These are phyloP conservation scores for Orchesellides sinensis DNA, from an alignment of 2,888 invertebrate species.

Conservation along the genomic window DNA sequence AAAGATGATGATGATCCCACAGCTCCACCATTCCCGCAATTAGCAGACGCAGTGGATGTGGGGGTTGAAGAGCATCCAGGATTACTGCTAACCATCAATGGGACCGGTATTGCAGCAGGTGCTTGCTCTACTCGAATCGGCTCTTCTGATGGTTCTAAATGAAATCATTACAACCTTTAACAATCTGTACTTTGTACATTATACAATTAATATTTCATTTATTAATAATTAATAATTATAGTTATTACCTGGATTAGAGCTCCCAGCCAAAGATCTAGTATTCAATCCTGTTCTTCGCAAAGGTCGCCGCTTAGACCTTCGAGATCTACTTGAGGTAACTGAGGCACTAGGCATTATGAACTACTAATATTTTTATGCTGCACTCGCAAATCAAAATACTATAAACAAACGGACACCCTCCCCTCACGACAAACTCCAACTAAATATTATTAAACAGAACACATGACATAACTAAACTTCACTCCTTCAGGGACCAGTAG, in stretches of 20 bases:
- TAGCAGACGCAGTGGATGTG: slow-evolving; percentile 25
- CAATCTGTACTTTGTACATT: too few relatives aligned
- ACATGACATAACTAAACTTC: neutral
- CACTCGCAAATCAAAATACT: neutral
- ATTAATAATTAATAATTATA: neutral
- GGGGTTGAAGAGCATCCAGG: slow-evolving; percentile 64
- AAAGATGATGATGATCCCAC: slow-evolving; percentile 74
- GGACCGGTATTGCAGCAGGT: slow-evolving; percentile 67
- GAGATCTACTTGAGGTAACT: slow-evolving; percentile 93
- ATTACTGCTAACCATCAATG: slow-evolving; percentile 70
- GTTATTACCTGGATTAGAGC: slow-evolving; percentile 63
- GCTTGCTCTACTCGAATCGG: slow-evolving; percentile 67
- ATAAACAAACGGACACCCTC: too few relatives aligned
- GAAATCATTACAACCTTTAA: neutral
- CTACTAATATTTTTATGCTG: too few relatives aligned
- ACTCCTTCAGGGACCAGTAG: neutral
- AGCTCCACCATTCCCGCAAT: slow-evolving; percentile 28
- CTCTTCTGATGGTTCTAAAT: slow-evolving; percentile 70
- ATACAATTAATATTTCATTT: neutral
- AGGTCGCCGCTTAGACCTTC: slow-evolving; percentile 94
- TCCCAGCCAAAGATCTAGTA: slow-evolving; percentile 62
- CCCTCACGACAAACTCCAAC: neutral
- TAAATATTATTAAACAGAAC: neutral
- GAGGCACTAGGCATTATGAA: slow-evolving; percentile 98
- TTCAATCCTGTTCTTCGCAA: slow-evolving; percentile 84